Conservation (phyloP, 2,797 vertebrate species). For the Sebastes diaconus region DNA sequence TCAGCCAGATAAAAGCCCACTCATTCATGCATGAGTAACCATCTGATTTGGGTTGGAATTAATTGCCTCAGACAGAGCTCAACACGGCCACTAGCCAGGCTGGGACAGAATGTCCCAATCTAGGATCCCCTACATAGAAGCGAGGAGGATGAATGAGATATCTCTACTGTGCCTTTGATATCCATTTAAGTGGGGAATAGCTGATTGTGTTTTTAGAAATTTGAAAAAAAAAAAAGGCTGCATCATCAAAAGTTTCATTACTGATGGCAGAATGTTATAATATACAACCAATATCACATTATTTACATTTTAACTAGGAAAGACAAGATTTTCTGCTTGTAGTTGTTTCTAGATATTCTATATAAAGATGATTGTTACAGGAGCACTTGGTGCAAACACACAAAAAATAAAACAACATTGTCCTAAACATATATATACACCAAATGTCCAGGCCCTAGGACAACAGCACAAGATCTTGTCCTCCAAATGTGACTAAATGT, state of each 20-base stretch:
- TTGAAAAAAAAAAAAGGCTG: not conserved
- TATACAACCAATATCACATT: not conserved
- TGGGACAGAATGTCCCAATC: slow-evolving; percentile 37
- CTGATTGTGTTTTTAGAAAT: not conserved
- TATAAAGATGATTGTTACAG: not conserved
- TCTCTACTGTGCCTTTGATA: slow-evolving; percentile 1
- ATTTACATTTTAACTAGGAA: not conserved
- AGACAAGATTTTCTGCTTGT: not conserved
- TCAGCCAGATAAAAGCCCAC: slow-evolving; percentile 38
- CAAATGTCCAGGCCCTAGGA: not conserved
- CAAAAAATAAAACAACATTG: not conserved
- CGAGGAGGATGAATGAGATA: not conserved
- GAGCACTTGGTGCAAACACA: not conserved
- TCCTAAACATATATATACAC: not conserved
- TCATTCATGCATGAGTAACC: slow-evolving; percentile 49
- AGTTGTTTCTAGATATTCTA: not conserved
- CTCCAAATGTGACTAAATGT: slow-evolving; percentile 16
- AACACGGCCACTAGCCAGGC: slow-evolving; percentile 12
- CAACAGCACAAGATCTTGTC: not conserved
- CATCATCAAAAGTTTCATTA: not conserved
- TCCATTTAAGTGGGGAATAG: not conserved
- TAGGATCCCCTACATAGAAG: not conserved
- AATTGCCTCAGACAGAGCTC: slow-evolving; percentile 41
- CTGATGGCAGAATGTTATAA: not conserved
- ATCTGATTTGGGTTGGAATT: slow-evolving; percentile 60